Percentiles rank a stretch among this genome's conserved stretches.
These are phyloP conservation scores for Schrankia costaestrigalis DNA, from an alignment of 2,888 invertebrate species.

Conservation along the genomic window DNA sequence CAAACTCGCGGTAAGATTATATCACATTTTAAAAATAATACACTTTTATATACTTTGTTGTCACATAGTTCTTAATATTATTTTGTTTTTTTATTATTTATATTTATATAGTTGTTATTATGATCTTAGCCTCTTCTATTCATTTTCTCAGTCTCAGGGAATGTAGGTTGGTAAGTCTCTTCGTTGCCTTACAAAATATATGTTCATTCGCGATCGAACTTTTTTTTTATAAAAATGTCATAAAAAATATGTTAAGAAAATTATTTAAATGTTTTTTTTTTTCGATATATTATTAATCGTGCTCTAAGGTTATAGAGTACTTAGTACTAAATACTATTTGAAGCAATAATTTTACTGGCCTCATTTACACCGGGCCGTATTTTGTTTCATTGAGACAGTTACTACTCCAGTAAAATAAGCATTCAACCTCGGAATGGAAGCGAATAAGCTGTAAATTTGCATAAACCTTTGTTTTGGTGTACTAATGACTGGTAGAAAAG, in stretches of 20 bases:
- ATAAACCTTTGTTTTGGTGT: too few species aligned
- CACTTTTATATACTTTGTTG: conserved; percentile 41
- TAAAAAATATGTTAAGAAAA: conserved; percentile 75
- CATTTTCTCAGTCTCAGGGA: conserved; percentile 76
- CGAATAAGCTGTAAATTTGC: too few species aligned
- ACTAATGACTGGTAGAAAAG: too few species aligned
- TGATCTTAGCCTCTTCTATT: conserved; percentile 71
- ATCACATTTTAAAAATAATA: conserved; percentile 39
- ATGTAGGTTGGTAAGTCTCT: conserved; percentile 79
- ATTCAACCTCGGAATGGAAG: too few species aligned
- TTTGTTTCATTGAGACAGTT: conserved; percentile 29
- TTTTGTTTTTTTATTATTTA: conserved; percentile 50
- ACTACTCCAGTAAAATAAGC: too few species aligned
- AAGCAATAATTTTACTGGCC: conserved; percentile 56
- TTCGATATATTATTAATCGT: conserved; percentile 39
- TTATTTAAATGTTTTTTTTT: conserved; percentile 42
- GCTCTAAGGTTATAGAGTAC: conserved; percentile 47
- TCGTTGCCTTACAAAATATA: conserved; percentile 77
- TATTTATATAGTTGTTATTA: conserved; percentile 44
- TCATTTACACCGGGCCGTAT: conserved; percentile 42
- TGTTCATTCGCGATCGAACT: conserved; percentile 59
- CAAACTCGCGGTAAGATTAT: conserved; percentile 32
- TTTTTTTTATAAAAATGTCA: conserved; percentile 54
- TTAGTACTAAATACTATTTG: conserved; percentile 60
- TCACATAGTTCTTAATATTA: conserved; percentile 51